Conservation (phyloP, 2,888 invertebrate genomes). For the Stenichneumon culpator region DNA sequence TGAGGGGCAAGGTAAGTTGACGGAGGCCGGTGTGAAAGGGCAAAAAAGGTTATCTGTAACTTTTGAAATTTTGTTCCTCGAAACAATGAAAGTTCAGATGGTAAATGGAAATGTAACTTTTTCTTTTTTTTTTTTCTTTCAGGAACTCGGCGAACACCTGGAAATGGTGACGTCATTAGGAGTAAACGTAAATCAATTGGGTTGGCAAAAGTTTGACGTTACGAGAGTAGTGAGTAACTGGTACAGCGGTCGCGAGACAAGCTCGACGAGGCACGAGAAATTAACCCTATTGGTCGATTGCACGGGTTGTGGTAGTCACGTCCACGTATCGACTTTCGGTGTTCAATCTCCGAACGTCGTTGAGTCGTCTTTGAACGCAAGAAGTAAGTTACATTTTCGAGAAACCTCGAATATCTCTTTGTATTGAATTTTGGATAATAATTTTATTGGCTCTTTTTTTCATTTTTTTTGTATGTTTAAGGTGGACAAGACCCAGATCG, state of each 20-base stretch:
- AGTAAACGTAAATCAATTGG: slow-evolving; percentile 89
- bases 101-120: not conserved
- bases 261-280: slow-evolving; percentile 85
- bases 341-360: slow-evolving; percentile 82
- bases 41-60: not conserved
- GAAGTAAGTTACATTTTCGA: slow-evolving; percentile 75
- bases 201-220: slow-evolving; percentile 95
- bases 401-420: not conserved
- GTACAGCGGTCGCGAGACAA: slow-evolving; percentile 86
- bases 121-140: slow-evolving; percentile 16
- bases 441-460: not conserved
- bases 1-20: slow-evolving; percentile 87
- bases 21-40: too few species aligned
- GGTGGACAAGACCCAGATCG: slow-evolving; percentile 88
- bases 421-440: not conserved
- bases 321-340: slow-evolving; percentile 87
- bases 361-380: slow-evolving; percentile 81
- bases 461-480: slow-evolving; percentile 61
- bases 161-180: slow-evolving; percentile 83
- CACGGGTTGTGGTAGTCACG: slow-evolving; percentile 92
- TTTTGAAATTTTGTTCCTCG: not conserved
- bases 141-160: slow-evolving; percentile 83
- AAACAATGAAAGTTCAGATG: not conserved
- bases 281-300: slow-evolving; percentile 94
- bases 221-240: slow-evolving; percentile 92